Evolutionary conservation across 2,888 invertebrate species (phyloP).

Genomic region (Seira ritae): DNA sequence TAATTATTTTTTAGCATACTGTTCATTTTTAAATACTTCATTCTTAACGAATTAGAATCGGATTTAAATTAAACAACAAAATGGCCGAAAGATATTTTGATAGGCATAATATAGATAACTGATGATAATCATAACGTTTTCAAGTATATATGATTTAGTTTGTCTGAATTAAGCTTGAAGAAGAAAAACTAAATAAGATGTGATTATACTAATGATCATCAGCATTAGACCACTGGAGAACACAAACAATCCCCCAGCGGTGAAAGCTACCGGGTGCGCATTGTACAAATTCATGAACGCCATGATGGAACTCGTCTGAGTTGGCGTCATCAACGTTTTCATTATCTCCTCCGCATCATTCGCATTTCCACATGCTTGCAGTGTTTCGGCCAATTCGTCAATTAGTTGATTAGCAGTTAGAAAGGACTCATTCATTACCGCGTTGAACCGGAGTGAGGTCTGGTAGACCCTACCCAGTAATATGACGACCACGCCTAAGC

Average conservation of each 20-base stretch:
- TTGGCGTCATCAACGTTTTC: conserved; percentile 42
- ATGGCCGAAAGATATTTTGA: too few relatives aligned
- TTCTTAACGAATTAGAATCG: too few relatives aligned
- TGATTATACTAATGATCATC: conserved; percentile 58
- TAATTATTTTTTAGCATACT: too few relatives aligned
- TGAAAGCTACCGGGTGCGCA: conserved; percentile 51
- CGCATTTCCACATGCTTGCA: not conserved
- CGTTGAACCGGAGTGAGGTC: conserved; percentile 44
- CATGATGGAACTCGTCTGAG: conserved; percentile 34
- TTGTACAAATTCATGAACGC: conserved; percentile 54
- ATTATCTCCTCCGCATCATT: conserved; percentile 20
- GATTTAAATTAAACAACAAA: too few relatives aligned
- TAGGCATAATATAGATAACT: too few relatives aligned
- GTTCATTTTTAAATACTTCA: too few relatives aligned
- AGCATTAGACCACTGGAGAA: conserved; percentile 49
- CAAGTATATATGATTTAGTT: not conserved
- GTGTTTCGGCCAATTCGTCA: conserved; percentile 26
- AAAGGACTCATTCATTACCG: conserved; percentile 39
- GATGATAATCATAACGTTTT: not conserved
- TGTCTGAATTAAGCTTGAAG: conserved; percentile 36
- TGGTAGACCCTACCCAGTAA: conserved; percentile 47
- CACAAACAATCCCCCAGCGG: conserved; percentile 54
- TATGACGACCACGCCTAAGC: conserved; percentile 38
- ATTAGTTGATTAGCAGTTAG: conserved; percentile 42
- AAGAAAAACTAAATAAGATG: conserved; percentile 56